Evolutionary conservation across 2,888 invertebrate genomes (phyloP), one percentile per base, ranked within the genome.

Genomic region (Pyrrhia umbra): DNA sequence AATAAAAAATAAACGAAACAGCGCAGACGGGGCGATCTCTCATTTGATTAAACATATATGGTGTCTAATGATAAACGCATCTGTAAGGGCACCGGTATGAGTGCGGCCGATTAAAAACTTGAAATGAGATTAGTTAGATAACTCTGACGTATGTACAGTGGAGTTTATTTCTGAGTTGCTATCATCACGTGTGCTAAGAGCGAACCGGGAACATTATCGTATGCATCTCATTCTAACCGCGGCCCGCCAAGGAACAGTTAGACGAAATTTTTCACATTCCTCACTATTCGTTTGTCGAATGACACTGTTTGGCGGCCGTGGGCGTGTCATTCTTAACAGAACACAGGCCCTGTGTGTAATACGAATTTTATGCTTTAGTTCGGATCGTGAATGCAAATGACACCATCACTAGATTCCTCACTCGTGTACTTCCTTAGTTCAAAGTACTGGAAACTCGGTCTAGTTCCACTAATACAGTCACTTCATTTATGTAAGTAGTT

Each of bases 191-290:
- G 74, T 75, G 77, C 65, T 77, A 76, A 81, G 80, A 82, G 75
- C 58, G 57, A 62, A 67, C 55, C 75, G 68, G 68, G 50, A 60
- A 78, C 79, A 80, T 74, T 83, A 85, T 84, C 85, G 78, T 75
- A 79, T 79, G 83, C 84, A 88, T 87, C 85, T 85, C 75, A 81
- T 79, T 80, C 73, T 71, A 75, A 78, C 43, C 76, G 79, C 73
- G 68, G 80, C 74, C 72, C 70, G 71, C 74, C 68, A 60, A 71
- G 77, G 77, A 85, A 92, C 93, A 91, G 93, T 92, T 92, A 93
- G 70, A 83, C 80, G 75, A 85, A 85, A 90, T 91, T 88, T 91
- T 90, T 87, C 61, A 85, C 88, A 92, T 93, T 91, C 91, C 89
- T 72, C 78, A 76, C 78, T 82, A 85, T 87, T 85, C 82, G 86